Percentiles rank a stretch among this genome's conserved stretches.
These are phyloP conservation scores for Spondyliosoma cantharus DNA, from an alignment of 2,797 vertebrate genomes.

Conservation along the genomic window DNA sequence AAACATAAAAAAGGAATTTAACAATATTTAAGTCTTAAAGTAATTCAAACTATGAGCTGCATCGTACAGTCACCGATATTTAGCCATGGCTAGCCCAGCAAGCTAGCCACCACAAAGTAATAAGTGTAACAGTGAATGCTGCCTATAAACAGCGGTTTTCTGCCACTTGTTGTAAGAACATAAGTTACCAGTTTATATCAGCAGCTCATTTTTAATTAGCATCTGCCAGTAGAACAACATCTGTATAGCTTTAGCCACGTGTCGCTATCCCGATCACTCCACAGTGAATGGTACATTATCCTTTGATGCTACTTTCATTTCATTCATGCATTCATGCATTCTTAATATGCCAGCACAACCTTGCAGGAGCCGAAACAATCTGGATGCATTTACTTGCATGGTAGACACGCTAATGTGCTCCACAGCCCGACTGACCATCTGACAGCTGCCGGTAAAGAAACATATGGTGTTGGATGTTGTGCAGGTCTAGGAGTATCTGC, in stretches of 20 bases:
- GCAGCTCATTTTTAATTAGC: neutral
- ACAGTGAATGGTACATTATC: slow-evolving; percentile 1
- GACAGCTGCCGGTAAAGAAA: slow-evolving; percentile 55
- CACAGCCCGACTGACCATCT: slow-evolving; percentile 40
- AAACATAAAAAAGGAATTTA: too few species aligned
- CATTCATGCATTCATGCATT: slow-evolving; percentile 44
- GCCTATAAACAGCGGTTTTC: neutral
- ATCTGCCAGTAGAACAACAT: neutral
- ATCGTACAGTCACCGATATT: neutral
- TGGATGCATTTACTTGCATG: slow-evolving; percentile 58
- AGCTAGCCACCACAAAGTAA: neutral
- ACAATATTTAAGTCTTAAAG: too few species aligned
- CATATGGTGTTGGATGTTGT: slow-evolving; percentile 51
- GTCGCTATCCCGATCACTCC: neutral
- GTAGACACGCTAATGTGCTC: slow-evolving; percentile 33
- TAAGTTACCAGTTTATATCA: neutral
- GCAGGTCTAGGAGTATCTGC: slow-evolving; percentile 8
- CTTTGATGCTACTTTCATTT: slow-evolving; percentile 40
- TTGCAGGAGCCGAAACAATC: slow-evolving; percentile 64
- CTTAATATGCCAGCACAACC: slow-evolving; percentile 38
- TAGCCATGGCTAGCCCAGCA: neutral
- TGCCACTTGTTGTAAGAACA: neutral
- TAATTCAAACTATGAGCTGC: neutral
- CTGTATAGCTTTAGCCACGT: neutral
- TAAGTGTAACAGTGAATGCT: neutral